Evolutionary conservation across 2,113 vertebrate genomes (phyloP).

Genomic region (Callaeas wilsoni): DNA sequence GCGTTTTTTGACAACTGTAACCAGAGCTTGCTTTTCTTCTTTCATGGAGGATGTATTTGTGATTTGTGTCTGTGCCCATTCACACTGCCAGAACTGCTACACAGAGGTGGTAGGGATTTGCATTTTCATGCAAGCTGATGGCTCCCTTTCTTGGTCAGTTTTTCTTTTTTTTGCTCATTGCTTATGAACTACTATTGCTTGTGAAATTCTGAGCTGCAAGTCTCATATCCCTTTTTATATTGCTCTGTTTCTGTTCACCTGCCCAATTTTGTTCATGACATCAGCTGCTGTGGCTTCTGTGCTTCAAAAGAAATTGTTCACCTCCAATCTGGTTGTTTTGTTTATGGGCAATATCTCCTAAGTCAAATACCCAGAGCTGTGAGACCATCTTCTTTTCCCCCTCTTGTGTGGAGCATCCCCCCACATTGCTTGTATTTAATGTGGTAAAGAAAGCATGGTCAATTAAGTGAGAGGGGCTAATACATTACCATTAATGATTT

Average conservation of each 20-base stretch:
- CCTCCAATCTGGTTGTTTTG: background rate
- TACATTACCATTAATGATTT: background rate
- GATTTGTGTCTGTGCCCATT: background rate
- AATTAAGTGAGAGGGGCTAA: background rate
- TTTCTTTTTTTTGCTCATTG: background rate
- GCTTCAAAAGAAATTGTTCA: background rate
- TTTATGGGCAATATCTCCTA: background rate
- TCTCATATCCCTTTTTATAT: background rate
- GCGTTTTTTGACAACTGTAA: background rate
- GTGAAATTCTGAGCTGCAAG: background rate
- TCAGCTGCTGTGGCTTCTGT: background rate
- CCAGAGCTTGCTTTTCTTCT: background rate
- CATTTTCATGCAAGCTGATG: background rate
- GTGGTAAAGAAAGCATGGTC: background rate
- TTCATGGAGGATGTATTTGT: background rate
- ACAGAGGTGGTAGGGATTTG: background rate
- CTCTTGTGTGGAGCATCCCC: background rate
- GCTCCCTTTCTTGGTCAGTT: background rate
- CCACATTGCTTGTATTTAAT: background rate
- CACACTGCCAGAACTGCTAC: background rate
- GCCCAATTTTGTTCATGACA: background rate
- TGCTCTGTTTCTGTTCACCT: background rate
- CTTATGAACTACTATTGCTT: background rate
- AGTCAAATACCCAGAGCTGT: background rate
- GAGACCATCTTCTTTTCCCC: background rate